Evolutionary conservation across 2,888 invertebrate species (phyloP), one percentile per base, ranked within the genome.

Genomic region (Thalpophila matura): DNA sequence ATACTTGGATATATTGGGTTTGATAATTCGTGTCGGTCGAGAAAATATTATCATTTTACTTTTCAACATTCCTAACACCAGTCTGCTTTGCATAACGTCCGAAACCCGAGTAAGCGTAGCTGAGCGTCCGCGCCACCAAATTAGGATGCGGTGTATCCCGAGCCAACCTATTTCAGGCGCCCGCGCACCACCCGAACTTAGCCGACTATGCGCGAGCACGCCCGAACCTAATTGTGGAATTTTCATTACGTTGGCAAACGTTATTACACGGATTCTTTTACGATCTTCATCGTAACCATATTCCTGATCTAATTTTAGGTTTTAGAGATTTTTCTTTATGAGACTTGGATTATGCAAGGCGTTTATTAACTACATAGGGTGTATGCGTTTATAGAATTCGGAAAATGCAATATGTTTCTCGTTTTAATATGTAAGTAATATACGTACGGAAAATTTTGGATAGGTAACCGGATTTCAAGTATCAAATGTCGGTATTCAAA

Each of bases 81-180:
- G 82, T 86, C 83, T 76, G 82, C 74, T 82, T 78, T 55, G 73
- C 54, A 62, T 68, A 73, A 82, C 81, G 82, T 74, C 59, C 81
- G 89, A 87, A 89, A 86, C 77, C 81, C 83, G 86, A 91, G 94
- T 94, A 93, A 92, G 80, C 86, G 77, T 79, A 86, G 58, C 49
- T 81, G 86, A 78, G 76, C 84, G 84, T 69, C 73, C 87, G 84
- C 87, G 90, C 88, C 88, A 92, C 96, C 96, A 96, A 96, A 96
- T 96, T 96, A 95, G 96, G 96, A 89, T 88, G 86, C 88, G 90
- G 74, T 85, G 77, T 86, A 82, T 84, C 79, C 79, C 79, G 84
- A 79, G 85, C 89, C 84, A 83, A 88, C 86, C 92, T 94, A 94
- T 94, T 95, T 95, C 91, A 89, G 90, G 86, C 90, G 89, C 90